Evolutionary conservation across 2,113 vertebrate species (phyloP), one percentile per base, ranked within the genome.

Genomic region (Carettochelys insculpta): DNA sequence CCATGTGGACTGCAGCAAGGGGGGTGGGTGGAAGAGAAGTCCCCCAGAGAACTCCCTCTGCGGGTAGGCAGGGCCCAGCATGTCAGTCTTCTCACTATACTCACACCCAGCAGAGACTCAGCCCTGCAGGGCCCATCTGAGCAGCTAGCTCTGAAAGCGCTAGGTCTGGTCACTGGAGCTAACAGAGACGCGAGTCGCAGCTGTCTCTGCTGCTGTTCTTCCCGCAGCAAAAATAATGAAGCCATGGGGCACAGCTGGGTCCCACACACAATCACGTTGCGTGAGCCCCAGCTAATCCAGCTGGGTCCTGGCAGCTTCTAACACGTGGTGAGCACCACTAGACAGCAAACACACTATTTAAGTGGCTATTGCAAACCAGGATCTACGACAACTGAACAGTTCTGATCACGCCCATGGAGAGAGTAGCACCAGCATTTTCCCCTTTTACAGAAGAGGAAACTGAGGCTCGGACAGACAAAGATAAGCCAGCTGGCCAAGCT

Each of bases 61-160:
- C 11, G 29, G 3, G 17, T 9, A 20, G 58, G 34, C 56, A 31
- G 19, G 58, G 58, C 58, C 58, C 34, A 19, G 58, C 14, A n/a
- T 34, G 34, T n/a, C 31, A 19, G 16, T 19, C 31, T 19, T n/a
- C 31, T 65, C 58, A 9, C 19, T 19, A 19, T 34, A 17, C 34
- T 19, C n/a, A 34, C 58, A 17, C 31, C 19, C 58, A n/a, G 34
- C 29, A 31, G 11, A 31, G 53, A 20, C 27, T 12, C 12, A 34
- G 12, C 34, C 4, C 52, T 68, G 43, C 91, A 93, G 88, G 38
- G 53, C 85, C 75, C 31, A 61, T 8, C 16, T 9, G 58, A 20
- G 82, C 31, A 31, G 92, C 54, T 41, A 82, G 85, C 80, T 89
- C 80, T 84, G 61, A 89, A 90, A 93, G 54, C 43, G 43, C 22